Evolutionary conservation across 2,113 vertebrate genomes (phyloP), one percentile per base, ranked within the genome.

Genomic region (Zapornia atra): DNA sequence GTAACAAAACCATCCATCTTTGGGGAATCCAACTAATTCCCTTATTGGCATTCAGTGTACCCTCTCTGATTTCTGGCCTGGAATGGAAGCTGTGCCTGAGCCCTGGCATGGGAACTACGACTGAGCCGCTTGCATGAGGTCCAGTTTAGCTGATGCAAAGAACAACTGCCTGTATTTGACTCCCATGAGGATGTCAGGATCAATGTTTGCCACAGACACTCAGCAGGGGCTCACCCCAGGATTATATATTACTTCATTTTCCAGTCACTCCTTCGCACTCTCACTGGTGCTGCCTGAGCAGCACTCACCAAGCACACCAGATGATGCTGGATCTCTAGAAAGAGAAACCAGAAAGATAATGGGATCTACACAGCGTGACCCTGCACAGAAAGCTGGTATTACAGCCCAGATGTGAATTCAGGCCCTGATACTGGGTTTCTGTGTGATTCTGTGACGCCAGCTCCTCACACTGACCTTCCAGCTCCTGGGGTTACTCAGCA

Each of bases 141-240:
- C 42, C 44, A 18, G 46, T 66, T 83, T 36, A 71, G 83, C 60
- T 86, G 60, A 36, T 63, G 51, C 57, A 70, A 3, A 79, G 82
- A 11, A 34, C 82, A 66, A 2, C 80, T 63, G 68, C 64, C 86
- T 71, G 0, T 1, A 1, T 63, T n/a, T 66, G 84, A 24, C 25
- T 71, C 69, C 1, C 0, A 0, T 14, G 54, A 7, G 56, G 87
- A 40, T 24, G 6, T 2, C 3, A 44, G 75, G 50, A 40, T 6
- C 9, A 3, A 3, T 33, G 54, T 24, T 57, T 40, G 60, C 61
- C 64, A 9, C 16, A 64, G 56, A 40, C 15, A 6, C 61, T 29
- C 0, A 0, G 61, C 73, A 46, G 42, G 18, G 31, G 60, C 87
- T 96, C 78, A 7, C 7, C 53, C 53, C 75, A 57, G 53, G n/a